These are phyloP conservation scores for Pogonognathellus flavescens DNA, from an alignment of 1,140 invertebrate genomes.

Conservation along the genomic window DNA sequence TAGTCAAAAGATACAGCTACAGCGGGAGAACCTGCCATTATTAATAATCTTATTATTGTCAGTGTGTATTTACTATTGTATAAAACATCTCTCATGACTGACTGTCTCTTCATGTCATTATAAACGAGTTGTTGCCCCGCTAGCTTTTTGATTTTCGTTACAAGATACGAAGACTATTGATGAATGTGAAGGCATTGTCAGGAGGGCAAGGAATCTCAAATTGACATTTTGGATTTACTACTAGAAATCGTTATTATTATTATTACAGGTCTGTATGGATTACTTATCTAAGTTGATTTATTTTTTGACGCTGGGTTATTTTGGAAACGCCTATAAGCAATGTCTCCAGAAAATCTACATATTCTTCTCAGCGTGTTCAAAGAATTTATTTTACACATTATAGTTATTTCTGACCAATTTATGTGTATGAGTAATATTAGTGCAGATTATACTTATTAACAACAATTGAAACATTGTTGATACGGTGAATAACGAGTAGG, in stretches of 20 bases:
- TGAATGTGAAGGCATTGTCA: constrained; percentile 12
- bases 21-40: constrained; percentile 33
- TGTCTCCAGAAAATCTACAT: no score
- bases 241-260: not conserved
- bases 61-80: constrained; percentile 29
- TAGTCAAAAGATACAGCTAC: not conserved
- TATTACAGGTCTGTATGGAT: not conserved
- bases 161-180: constrained; percentile 22
- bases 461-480: no score
- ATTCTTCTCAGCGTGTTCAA: no score
- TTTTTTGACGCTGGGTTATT: no score
- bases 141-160: constrained; percentile 38
- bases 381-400: no score
- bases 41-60: constrained; percentile 51
- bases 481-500: no score
- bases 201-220: constrained; percentile 18
- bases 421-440: no score
- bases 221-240: not conserved
- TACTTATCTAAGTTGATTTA: no score
- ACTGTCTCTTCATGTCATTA: constrained; percentile 6
- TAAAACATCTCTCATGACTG: not conserved
- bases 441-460: no score
- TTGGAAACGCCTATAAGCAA: no score
- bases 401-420: no score
- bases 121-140: constrained; percentile 43